Percentiles rank a stretch among this genome's conserved stretches.
phyloP scores from a whole-genome alignment of 2,113 vertebrate genomes.

The Ginglymostoma cirratum region DNA sequence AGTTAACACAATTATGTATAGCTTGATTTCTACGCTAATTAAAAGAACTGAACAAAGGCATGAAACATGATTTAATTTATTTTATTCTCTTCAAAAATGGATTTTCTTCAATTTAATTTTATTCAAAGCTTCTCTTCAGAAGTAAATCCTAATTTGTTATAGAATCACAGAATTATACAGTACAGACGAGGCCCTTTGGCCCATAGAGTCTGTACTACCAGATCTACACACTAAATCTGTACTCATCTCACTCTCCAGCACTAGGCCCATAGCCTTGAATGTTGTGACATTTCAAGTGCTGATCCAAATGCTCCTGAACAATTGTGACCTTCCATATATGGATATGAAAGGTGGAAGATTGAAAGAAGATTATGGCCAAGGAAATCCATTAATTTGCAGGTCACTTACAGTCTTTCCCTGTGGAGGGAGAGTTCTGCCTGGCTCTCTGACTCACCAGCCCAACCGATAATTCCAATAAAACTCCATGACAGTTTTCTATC shows the following conservation, averaged over 20 bases:
- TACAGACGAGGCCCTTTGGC: too few species aligned
- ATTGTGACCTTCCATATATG: too few species aligned
- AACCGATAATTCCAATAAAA: neutral
- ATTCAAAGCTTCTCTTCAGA: neutral
- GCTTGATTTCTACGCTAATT: too few species aligned
- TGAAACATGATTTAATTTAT: too few species aligned
- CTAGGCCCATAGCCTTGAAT: too few species aligned
- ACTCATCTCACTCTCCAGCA: too few species aligned
- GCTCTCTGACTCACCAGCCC: constrained; percentile 37
- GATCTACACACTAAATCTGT: too few species aligned
- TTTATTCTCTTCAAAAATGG: neutral
- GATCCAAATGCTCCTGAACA: too few species aligned
- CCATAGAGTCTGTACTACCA: too few species aligned
- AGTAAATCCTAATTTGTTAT: neutral
- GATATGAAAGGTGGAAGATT: neutral
- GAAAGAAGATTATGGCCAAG: neutral
- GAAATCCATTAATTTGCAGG: neutral
- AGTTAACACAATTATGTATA: too few species aligned
- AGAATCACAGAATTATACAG: neutral
- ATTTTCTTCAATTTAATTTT: neutral
- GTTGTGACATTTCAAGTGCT: too few species aligned
- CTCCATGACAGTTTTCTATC: neutral
- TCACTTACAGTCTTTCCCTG: neutral
- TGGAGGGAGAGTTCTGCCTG: constrained; percentile 37
- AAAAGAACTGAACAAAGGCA: too few species aligned